Evolutionary conservation across 2,888 invertebrate species (phyloP).

Genomic region (Lordiphosa fenestrarum): DNA sequence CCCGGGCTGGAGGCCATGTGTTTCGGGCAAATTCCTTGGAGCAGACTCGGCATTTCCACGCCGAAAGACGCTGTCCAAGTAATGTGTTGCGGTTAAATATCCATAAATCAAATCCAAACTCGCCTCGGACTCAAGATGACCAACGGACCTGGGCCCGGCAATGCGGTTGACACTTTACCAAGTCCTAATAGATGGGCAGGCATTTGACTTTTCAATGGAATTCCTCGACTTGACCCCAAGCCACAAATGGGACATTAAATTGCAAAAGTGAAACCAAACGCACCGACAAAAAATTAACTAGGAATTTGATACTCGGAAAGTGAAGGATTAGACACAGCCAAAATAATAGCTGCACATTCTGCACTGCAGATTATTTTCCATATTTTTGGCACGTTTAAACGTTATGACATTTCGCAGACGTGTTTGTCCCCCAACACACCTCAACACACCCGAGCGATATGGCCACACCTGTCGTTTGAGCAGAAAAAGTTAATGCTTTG

Average conservation of each 20-base stretch:
- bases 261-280: conserved; percentile 58
- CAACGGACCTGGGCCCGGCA: conserved; percentile 44
- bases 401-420: conserved; percentile 76
- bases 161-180: conserved; percentile 76
- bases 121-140: conserved; percentile 69
- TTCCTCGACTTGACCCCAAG: conserved; percentile 69
- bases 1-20: conserved; percentile 32
- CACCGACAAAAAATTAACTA: conserved; percentile 1
- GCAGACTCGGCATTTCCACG: conserved; percentile 44
- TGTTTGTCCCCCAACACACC: conserved; percentile 64
- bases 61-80: conserved; percentile 57
- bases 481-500: conserved; percentile 37
- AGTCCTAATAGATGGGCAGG: conserved; percentile 63
- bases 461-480: conserved; percentile 71
- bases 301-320: neutral
- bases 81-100: conserved; percentile 79
- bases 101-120: conserved; percentile 79
- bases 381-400: conserved; percentile 75
- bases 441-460: conserved; percentile 33
- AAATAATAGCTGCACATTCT: neutral
- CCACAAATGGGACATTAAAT: conserved; percentile 73
- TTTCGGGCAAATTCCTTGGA: conserved; percentile 51
- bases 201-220: conserved; percentile 51
- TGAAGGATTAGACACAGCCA: neutral
- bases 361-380: conserved; percentile 9